Evolutionary conservation across 1,140 invertebrate genomes (phyloP).

Genomic region (Meteorus sp.): DNA sequence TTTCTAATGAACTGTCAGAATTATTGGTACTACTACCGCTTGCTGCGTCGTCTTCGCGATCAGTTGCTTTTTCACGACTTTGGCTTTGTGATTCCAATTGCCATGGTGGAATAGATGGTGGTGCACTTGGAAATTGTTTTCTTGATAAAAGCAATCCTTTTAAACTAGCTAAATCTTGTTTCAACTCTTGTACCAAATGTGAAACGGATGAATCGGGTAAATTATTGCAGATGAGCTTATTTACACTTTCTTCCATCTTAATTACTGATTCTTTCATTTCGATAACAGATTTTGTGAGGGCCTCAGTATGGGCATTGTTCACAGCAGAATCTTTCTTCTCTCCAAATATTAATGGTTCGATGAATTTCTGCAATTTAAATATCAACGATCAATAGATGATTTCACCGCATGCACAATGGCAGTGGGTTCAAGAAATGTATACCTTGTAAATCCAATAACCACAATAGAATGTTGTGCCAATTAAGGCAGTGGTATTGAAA

Average conservation of each 20-base stretch:
- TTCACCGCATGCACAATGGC: neutral
- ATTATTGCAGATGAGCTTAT: conserved; percentile 61
- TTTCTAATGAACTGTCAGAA: conserved; percentile 58
- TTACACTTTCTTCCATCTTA: conserved; percentile 63
- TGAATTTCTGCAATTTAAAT: conserved; percentile 63
- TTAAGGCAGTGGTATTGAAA: conserved; percentile 67
- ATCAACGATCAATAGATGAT: conserved; percentile 4
- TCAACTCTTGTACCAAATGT: conserved; percentile 69
- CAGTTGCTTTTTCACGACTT: conserved; percentile 47
- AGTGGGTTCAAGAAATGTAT: conserved; percentile 25
- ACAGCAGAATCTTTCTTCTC: conserved; percentile 65
- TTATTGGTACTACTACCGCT: conserved; percentile 58
- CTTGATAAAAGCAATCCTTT: conserved; percentile 76
- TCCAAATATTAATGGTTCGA: conserved; percentile 67
- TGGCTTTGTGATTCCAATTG: conserved; percentile 60
- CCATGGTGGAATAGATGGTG: conserved; percentile 76
- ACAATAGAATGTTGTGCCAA: conserved; percentile 71
- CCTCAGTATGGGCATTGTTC: conserved; percentile 58
- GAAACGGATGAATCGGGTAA: conserved; percentile 54
- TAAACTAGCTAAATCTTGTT: conserved; percentile 74
- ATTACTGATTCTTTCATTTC: conserved; percentile 64
- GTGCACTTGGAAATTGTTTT: conserved; percentile 75
- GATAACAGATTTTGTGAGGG: conserved; percentile 64
- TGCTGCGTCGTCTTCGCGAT: conserved; percentile 55
- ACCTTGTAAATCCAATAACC: conserved; percentile 77